Conservation (phyloP, 53 echinoderm and acorn worm species). For the Holothuria leucospilota region DNA sequence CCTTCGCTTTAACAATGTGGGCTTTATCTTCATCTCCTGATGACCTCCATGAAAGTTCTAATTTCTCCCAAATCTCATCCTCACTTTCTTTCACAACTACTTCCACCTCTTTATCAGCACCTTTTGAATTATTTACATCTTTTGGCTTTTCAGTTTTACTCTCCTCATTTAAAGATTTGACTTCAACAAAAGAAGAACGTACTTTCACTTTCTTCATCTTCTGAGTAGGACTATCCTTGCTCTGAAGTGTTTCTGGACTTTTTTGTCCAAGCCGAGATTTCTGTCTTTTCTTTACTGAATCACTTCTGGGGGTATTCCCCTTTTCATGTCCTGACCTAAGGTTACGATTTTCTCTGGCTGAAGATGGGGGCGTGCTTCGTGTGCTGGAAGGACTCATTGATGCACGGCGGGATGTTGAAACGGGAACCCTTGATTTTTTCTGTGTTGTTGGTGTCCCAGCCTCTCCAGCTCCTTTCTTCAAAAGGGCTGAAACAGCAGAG, state of each 20-base stretch:
- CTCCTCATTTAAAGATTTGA: too few relatives aligned
- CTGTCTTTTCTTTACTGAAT: background rate
- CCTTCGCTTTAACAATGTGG: background rate
- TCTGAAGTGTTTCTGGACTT: too few relatives aligned
- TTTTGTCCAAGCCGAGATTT: too few relatives aligned
- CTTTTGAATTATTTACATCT: background rate
- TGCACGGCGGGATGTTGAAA: constrained; percentile 45
- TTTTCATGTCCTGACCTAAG: background rate
- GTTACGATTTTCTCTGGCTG: constrained; percentile 23
- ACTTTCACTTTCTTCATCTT: too few relatives aligned
- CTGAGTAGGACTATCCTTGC: too few relatives aligned
- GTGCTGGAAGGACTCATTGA: constrained; percentile 66
- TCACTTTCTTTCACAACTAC: constrained; percentile 21
- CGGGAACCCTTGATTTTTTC: constrained; percentile 24
- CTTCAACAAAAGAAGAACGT: too few relatives aligned
- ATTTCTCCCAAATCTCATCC: constrained; percentile 38
- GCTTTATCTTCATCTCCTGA: constrained; percentile 6
- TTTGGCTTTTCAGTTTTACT: too few relatives aligned
- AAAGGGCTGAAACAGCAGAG: background rate
- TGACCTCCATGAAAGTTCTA: constrained; percentile 27
- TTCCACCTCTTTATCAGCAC: background rate
- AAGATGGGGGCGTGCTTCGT: constrained; percentile 51
- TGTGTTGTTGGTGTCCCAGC: background rate
- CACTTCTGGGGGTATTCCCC: background rate
- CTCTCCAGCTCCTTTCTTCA: background rate